Evolutionary conservation across 2,797 vertebrate species (phyloP).

Genomic region (Anguilla marmorata): DNA sequence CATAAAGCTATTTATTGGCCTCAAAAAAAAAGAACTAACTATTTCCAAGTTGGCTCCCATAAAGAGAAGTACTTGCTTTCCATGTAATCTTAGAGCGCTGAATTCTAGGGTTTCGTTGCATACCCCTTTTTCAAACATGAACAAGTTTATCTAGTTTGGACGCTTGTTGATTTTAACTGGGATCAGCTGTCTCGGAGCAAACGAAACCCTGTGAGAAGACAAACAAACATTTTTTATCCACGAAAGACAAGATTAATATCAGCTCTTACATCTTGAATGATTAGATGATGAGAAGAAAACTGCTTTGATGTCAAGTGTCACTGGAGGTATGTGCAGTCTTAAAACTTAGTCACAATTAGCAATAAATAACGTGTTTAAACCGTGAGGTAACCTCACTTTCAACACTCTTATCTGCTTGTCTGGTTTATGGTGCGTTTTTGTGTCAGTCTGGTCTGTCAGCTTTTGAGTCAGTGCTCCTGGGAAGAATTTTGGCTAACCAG

Average conservation of each 20-base stretch:
- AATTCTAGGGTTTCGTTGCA: not conserved
- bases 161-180: not conserved
- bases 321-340: not conserved
- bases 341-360: not conserved
- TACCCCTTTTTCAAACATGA: not conserved
- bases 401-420: slow-evolving; percentile 27
- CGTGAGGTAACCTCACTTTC: slow-evolving; percentile 12
- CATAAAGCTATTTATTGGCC: not conserved
- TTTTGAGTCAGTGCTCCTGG: slow-evolving; percentile 17
- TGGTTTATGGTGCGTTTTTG: not conserved
- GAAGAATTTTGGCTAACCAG: slow-evolving; percentile 13
- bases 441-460: slow-evolving; percentile 10
- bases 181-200: not conserved
- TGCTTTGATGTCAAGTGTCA: slow-evolving; percentile 46
- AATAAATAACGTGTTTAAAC: slow-evolving; percentile 21
- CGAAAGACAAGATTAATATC: slow-evolving; percentile 7
- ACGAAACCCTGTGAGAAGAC: not conserved
- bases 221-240: not conserved
- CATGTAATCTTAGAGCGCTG: not conserved
- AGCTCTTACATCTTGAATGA: not conserved
- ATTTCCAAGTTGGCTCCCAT: not conserved
- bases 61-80: not conserved
- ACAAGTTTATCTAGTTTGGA: not conserved
- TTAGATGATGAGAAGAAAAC: not conserved
- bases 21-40: not conserved